These are phyloP conservation scores for Cyprinodon brontotheroides DNA, from an alignment of 2,113 vertebrate species.

Conservation along the genomic window DNA sequence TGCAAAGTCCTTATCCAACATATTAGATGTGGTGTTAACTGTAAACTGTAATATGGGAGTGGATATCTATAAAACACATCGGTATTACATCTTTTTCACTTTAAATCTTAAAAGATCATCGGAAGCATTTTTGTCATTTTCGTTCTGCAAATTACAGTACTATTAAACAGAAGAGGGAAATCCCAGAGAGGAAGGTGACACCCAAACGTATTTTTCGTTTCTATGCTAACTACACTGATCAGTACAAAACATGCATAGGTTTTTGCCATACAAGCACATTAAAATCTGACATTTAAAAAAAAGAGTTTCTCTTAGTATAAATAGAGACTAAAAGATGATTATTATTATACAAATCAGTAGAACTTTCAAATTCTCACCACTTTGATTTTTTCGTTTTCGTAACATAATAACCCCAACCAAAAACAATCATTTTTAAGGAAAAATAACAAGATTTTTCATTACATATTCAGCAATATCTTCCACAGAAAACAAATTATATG, in stretches of 20 bases:
- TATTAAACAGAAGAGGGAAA: not conserved
- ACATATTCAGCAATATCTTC: no score
- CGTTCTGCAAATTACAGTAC: not conserved
- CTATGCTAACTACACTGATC: not conserved
- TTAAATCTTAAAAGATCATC: not conserved
- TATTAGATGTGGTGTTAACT: not conserved
- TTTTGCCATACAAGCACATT: not conserved
- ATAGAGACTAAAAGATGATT: not conserved
- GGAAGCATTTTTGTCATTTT: not conserved
- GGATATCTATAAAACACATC: not conserved
- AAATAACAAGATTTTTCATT: not conserved
- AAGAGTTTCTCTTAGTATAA: slow-evolving; percentile 1
- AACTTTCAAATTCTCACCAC: not conserved
- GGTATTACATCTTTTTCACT: not conserved
- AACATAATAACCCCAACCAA: not conserved
- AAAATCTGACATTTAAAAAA: not conserved
- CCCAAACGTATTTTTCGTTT: not conserved
- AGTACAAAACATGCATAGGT: not conserved
- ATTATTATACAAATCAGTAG: not conserved
- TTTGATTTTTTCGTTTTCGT: not conserved
- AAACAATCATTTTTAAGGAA: not conserved
- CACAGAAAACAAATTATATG: no score
- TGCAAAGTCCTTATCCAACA: slow-evolving; percentile 15
- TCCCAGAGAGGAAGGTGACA: not conserved
- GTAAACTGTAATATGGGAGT: not conserved